Base-by-base conservation (phyloP, 2,888 invertebrate genomes). In the Clunio marinus region DNA sequence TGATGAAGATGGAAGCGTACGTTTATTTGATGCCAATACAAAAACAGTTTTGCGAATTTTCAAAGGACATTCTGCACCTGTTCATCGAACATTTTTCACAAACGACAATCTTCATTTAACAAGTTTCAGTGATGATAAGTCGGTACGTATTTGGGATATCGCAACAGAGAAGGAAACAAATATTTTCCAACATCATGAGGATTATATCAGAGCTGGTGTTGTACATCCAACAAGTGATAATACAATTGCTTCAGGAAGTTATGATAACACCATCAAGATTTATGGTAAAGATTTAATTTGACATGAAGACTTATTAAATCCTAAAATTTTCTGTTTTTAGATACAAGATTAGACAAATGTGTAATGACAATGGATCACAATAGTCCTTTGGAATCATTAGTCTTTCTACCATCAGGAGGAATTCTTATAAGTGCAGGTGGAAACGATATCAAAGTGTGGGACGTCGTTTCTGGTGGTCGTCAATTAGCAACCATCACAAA, bases 351-450 rank as follows among this genome's bases (percentile, higher is more conserved):
- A 1, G 83, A 84, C 71, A 82, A 86, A 72, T 85, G 87, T 66
- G 83, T 88, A 0, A 78, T 91, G 67, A 84, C 83, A 24, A 87
- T 94, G 1, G 86, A 93, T 75, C 96, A 97, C 78, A 94, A 90
- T 5, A 86, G 88, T 72, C 94, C 96, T 0, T 89, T 98, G 0
- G 96, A 97, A 80, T 88, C 91, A 70, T 81, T 95, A 60, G 77
- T 96, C 2, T 93, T 93, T 77, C 81, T 95, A 73, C 95, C 96
- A 2, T 88, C 89, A 58, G 96, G 96, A 22, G 92, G 93, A 46
- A 84, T 97, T 73, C 89, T 97, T 75, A 81, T 96, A 58, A 93
- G 94, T 73, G 95, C 95, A 70, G 96, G 96, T 72, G 94, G 93
- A 0, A 92, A 89, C 35, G 89, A 91, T 76, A 87, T 96, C 4